Base-by-base conservation (phyloP, 2,113 vertebrate species). In the Bucco capensis region DNA sequence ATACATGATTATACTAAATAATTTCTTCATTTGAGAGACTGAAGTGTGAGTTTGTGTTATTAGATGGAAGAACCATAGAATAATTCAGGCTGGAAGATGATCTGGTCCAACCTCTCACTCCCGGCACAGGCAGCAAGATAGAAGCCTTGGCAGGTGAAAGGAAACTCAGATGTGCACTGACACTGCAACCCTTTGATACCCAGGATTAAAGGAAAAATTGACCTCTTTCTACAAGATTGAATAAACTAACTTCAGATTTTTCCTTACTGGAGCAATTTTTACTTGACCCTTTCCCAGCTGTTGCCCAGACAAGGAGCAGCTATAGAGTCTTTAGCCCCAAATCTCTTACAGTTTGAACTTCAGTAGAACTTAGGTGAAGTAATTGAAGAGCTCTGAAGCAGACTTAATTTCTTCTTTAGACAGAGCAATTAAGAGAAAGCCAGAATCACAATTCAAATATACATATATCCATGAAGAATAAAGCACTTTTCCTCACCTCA, bases 401-500 rank as follows among this genome's bases (percentile, higher is more conserved):
- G 40, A 10, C 6, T 80, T 23, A 12, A 35, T 62, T 38, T 88
- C 9, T 77, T 76, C 49, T 50, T 30, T 57, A 38, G 14, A 56
- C 9, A 73, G 3, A 47, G 3, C 10, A 76, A 69, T 54, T 79
- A 73, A 65, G 8, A 79, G 7, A n/a, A n/a, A 56, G 4, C 3
- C 18, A 49, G 16, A 64, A 75, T 66, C 24, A 51, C 53, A 46
- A 38, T 80, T 88, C 28, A 75, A 30, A 53, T 42, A 51, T 14
- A 53, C 0, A 10, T 2, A 3, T 1, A 1, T 22, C 73, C 10
- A 17, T 3, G 27, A 76, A 21, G 24, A 61, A 67, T 51, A 71
- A 77, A 71, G 10, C 17, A 25, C 19, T 60, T 90, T 77, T 77
- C 38, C 57, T 94, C 53, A 54, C 23, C 25, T 72, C 27, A 76